Percentiles rank a stretch among this genome's conserved stretches.
Evolutionary conservation across 2,797 vertebrate genomes (phyloP).

Genomic region (Ctenochaetus hawaiiensis): DNA sequence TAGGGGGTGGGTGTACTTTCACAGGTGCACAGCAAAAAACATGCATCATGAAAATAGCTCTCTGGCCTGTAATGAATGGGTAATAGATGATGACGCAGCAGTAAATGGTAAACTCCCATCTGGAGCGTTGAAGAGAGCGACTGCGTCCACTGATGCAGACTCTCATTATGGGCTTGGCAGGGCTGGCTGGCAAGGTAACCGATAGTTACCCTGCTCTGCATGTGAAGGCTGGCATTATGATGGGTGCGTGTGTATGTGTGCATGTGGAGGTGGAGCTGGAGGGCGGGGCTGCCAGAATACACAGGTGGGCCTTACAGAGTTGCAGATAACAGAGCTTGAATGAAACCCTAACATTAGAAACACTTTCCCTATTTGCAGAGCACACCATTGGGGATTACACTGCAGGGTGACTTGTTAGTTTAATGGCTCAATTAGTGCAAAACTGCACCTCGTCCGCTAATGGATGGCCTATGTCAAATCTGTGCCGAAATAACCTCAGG

Average conservation of each 20-base stretch:
- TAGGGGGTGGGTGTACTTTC: conserved; percentile 54
- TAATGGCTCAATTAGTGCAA: conserved; percentile 36
- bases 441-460: conserved; percentile 23
- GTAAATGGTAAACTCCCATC: conserved; percentile 72
- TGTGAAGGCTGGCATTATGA: conserved; percentile 76
- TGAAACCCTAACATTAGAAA: conserved; percentile 40
- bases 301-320: conserved; percentile 65
- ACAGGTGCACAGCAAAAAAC: conserved; percentile 72
- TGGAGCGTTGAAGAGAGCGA: conserved; percentile 58
- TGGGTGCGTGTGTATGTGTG: conserved; percentile 31
- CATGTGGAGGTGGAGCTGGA: conserved; percentile 42
- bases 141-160: conserved; percentile 53
- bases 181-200: conserved; percentile 70
- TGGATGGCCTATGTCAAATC: conserved; percentile 16
- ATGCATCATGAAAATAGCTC: conserved; percentile 65
- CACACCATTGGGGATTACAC: conserved; percentile 24
- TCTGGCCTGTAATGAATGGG: conserved; percentile 71
- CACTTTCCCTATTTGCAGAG: conserved; percentile 64
- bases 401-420: conserved; percentile 15
- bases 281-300: conserved; percentile 46
- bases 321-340: conserved; percentile 52
- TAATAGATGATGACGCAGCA: conserved; percentile 71
- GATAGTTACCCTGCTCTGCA: conserved; percentile 71
- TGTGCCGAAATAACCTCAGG: conserved; percentile 19
- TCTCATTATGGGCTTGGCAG: conserved; percentile 79